Evolutionary conservation across 2,888 invertebrate species (phyloP).

Genomic region (Dendrolimus pini): DNA sequence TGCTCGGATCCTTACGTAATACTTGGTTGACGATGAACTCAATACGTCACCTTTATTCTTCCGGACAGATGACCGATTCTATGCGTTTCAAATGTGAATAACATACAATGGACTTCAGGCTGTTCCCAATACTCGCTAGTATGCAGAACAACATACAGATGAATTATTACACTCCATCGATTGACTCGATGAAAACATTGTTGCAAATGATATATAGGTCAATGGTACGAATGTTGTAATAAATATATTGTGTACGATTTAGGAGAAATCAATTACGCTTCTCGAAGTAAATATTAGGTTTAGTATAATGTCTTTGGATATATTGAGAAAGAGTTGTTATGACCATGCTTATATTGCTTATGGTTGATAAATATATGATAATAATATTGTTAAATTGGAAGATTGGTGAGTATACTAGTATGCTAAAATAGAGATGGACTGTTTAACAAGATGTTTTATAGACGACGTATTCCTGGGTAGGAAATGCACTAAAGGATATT

Average conservation of each 20-base stretch:
- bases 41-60: slow-evolving; percentile 63
- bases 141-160: slow-evolving; percentile 30
- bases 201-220: slow-evolving; percentile 12
- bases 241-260: background rate
- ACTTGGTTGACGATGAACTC: slow-evolving; percentile 65
- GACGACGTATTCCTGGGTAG: too few species aligned
- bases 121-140: slow-evolving; percentile 21
- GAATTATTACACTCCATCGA: background rate
- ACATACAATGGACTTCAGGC: background rate
- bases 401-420: too few species aligned
- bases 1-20: slow-evolving; percentile 67
- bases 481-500: too few species aligned
- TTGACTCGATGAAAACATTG: slow-evolving; percentile 7
- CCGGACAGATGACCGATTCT: slow-evolving; percentile 58
- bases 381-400: too few species aligned
- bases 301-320: too few species aligned
- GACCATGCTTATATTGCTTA: too few species aligned
- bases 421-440: too few species aligned
- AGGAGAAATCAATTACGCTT: background rate
- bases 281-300: too few species aligned
- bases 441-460: too few species aligned
- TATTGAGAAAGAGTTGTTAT: too few species aligned
- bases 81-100: slow-evolving; percentile 16
- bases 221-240: background rate
- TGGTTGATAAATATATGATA: too few species aligned